Evolutionary conservation across 2,888 invertebrate species (phyloP).

Genomic region (Noctua janthina): DNA sequence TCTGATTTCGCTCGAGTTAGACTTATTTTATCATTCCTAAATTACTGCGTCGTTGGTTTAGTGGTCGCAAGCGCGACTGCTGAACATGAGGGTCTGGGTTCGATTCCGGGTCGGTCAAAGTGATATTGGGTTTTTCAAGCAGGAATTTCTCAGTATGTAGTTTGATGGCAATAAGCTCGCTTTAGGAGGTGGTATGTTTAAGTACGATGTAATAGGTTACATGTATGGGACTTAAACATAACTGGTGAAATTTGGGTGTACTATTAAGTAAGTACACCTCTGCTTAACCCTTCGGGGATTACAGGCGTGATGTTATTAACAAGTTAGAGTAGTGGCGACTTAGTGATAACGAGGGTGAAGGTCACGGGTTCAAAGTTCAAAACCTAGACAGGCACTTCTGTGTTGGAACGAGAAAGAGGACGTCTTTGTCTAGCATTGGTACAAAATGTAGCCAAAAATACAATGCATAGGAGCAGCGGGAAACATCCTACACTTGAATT

Average conservation of each 20-base stretch:
- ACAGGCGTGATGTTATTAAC: background rate
- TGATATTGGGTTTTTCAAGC: background rate
- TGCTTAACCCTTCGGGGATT: no score
- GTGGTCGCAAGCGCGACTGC: background rate
- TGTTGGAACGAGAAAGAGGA: background rate
- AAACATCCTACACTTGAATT: background rate
- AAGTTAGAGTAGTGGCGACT: background rate
- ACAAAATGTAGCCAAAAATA: background rate
- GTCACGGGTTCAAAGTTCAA: background rate
- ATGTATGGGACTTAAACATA: no score
- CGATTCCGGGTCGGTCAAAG: background rate
- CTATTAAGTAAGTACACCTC: no score
- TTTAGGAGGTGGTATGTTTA: background rate
- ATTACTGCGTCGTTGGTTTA: background rate
- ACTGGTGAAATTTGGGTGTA: no score
- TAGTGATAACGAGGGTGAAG: background rate
- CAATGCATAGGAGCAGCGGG: background rate
- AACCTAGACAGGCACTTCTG: background rate
- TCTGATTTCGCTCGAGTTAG: no score
- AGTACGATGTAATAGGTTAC: no score
- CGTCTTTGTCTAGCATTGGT: background rate
- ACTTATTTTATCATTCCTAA: background rate
- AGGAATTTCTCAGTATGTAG: background rate
- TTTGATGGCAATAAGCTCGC: background rate
- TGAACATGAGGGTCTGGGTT: background rate